These are phyloP conservation scores for Phodopus roborovskii DNA, from an alignment of 2,113 vertebrate genomes.

Conservation along the genomic window DNA sequence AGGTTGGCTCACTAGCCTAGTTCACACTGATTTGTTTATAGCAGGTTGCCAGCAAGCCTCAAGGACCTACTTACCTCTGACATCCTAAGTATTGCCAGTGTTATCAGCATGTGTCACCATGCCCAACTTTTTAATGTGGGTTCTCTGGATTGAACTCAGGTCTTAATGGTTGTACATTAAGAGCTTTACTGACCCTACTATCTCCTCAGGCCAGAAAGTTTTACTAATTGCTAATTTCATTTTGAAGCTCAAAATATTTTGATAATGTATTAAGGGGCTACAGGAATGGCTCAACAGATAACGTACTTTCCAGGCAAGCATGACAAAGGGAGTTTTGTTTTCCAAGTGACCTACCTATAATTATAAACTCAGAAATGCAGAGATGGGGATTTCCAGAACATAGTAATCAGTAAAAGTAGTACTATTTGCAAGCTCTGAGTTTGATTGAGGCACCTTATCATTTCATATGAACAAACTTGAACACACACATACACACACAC, in stretches of 20 bases:
- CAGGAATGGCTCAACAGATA: not conserved
- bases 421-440: not conserved
- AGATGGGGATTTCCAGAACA: too few relatives aligned
- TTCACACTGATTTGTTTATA: too few relatives aligned
- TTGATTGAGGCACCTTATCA: not conserved
- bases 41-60: not conserved
- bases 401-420: not conserved
- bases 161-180: not conserved
- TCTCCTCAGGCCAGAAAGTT: not conserved
- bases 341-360: not conserved
- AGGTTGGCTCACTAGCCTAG: not conserved
- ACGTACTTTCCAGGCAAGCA: not conserved
- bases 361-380: not conserved
- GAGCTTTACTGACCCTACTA: not conserved
- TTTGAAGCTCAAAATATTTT: conserved; percentile 49
- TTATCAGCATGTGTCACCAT: not conserved
- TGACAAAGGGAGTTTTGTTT: not conserved
- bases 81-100: not conserved
- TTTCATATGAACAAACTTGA: not conserved
- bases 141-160: not conserved
- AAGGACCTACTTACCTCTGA: not conserved
- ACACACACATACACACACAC: too few relatives aligned
- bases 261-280: not conserved
- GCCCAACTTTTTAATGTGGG: not conserved
- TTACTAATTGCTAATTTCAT: conserved; percentile 3